A percentile compares a stretch with the other conserved stretches of the same genome.
These are phyloP conservation scores for Leptopilina drosophilae DNA, from an alignment of 2,888 invertebrate species.

Conservation along the genomic window DNA sequence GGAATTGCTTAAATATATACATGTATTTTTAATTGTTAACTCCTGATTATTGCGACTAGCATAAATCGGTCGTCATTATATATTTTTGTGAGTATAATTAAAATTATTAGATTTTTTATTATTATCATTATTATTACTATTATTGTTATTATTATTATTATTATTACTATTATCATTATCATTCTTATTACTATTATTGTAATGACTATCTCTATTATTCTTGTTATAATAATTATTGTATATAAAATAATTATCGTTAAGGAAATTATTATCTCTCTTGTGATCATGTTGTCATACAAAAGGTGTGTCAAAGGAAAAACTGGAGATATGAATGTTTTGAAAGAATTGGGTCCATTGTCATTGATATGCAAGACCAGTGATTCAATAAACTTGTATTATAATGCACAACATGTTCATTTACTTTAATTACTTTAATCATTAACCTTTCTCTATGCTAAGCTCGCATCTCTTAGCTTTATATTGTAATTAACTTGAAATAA, in stretches of 20 bases:
- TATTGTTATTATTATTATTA: conserved; percentile 60
- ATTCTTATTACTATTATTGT: conserved; percentile 53
- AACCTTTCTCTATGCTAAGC: background rate
- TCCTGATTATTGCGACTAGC: conserved; percentile 68
- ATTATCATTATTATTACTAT: conserved; percentile 59
- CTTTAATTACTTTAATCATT: conserved; percentile 22
- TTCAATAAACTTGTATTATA: conserved; percentile 71
- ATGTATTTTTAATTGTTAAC: conserved; percentile 72
- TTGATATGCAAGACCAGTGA: conserved; percentile 65
- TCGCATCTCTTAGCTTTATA: no score
- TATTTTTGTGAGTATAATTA: conserved; percentile 65
- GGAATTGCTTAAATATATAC: conserved; percentile 49
- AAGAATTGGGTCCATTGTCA: conserved; percentile 57
- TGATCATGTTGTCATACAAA: conserved; percentile 49
- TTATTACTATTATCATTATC: conserved; percentile 55
- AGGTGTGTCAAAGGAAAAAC: conserved; percentile 40
- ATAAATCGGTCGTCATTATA: conserved; percentile 69
- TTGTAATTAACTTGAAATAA: no score
- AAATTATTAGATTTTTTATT: conserved; percentile 43
- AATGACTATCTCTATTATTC: conserved; percentile 64
- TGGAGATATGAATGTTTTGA: conserved; percentile 44
- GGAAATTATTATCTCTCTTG: conserved; percentile 53
- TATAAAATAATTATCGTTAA: conserved; percentile 52
- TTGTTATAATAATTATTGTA: conserved; percentile 56
- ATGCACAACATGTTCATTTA: conserved; percentile 49